phyloP scores from a whole-genome alignment of 2,888 invertebrate genomes.

The Heterodera filipjevi region DNA sequence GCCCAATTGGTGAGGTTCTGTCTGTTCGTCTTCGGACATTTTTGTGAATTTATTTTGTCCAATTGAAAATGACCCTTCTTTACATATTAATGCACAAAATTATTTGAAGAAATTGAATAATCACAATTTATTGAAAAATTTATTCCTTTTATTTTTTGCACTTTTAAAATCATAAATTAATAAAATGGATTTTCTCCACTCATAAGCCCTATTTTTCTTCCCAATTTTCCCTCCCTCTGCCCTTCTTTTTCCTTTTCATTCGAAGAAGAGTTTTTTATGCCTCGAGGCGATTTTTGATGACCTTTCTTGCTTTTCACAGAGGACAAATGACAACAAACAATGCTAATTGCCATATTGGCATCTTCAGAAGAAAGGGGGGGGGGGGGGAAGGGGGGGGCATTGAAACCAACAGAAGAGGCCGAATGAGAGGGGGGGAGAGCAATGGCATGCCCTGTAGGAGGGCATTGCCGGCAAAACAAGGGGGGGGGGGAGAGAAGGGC shows the following conservation, averaged over 20 bases:
- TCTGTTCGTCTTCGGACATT: no score
- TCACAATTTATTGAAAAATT: no score
- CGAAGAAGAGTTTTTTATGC: not conserved
- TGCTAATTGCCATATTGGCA: not conserved
- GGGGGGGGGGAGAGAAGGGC: not conserved
- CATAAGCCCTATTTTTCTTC: not conserved
- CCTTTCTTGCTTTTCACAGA: not conserved
- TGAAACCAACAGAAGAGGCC: not conserved
- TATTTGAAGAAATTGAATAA: no score
- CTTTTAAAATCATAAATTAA: no score
- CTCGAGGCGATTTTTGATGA: slow-evolving; percentile 6
- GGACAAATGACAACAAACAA: slow-evolving; percentile 7
- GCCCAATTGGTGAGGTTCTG: no score
- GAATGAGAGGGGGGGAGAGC: not conserved
- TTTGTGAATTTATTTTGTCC: no score
- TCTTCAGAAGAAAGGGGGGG: not conserved
- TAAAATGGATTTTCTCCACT: no score
- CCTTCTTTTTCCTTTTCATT: not conserved
- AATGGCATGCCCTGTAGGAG: not conserved
- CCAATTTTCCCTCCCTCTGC: not conserved
- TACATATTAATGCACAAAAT: no score
- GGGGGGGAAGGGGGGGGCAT: no score
- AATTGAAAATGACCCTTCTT: no score
- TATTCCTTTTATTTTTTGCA: not conserved
- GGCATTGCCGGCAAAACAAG: not conserved